Base-by-base conservation (phyloP, 1,140 invertebrate genomes). In the Cheumatopsyche charites region DNA sequence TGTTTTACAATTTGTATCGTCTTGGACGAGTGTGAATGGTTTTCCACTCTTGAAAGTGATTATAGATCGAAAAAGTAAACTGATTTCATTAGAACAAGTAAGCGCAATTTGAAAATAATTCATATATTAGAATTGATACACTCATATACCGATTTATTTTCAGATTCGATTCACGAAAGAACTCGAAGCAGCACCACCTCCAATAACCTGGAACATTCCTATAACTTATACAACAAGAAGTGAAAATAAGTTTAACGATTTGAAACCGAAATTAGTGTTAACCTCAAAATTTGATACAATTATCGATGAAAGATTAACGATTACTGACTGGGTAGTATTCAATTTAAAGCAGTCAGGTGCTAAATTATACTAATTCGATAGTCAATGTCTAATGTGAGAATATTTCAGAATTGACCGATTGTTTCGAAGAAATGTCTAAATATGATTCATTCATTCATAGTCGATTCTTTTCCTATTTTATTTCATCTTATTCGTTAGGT, bases 31-130 rank as follows among this genome's bases (percentile, higher is more conserved):
- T 9, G 4, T 36, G 2, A 15, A 2, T 12, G 67, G 67, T 21
- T 68, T 36, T 41, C 67, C 67, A 9, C 36, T 68, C 17, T 0
- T 68, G 11, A 58, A 1, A 13, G 63, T 67, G 21, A 4, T 1
- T 12, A n/a, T 25, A 6, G 17, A 67, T 23, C 42, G n/a, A 25
- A 1, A 3, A 42, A 23, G 9, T 25, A 23, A 23, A 12, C 26
- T 13, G 3, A 36, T 55, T 5, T 36, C 26, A 17, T 6, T 68
- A 36, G 15, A 1, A 1, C 49, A 55, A 29, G 49, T 68, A 43
- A 55, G 9, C 4, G 2, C 13, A 21, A 21, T 12, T n/a, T 58
- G 13, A 58, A 21, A n/a, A 4, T 2, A 21, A 58, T 5, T 23
- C 15, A 15, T 23, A 19, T 23, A 21, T 58, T 11, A 21, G 1